Evolutionary conservation across 2,797 vertebrate species (phyloP), one percentile per base, ranked within the genome.

Genomic region (Rhincodon typus): DNA sequence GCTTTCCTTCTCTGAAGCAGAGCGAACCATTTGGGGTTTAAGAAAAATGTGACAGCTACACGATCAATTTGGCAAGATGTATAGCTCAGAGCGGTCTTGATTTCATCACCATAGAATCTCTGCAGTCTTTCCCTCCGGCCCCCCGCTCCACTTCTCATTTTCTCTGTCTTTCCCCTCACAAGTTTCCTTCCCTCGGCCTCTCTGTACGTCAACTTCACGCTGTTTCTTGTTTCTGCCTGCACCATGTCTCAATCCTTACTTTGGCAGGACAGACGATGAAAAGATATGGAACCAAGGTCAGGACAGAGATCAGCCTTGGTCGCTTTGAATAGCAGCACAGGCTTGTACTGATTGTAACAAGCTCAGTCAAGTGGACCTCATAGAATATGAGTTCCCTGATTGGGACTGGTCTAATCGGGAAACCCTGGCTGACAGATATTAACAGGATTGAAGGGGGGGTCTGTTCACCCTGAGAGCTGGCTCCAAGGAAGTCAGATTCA

Each of bases 111-210:
- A 50, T 50, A 50, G 4, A 50, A 50, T 3, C 46, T 50, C 46
- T 50, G 46, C 46, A 50, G 46, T 12, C 57, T 62, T 62, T 62
- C 57, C 57, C 57, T 62, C 57, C 57, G 46, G 3, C 46, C 46
- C 46, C 46, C 96, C 96, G 96, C 96, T 97, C 97, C 97, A 97
- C 90, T 96, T 90, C 96, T 96, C 96, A 96, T 77, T 53, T 96
- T 88, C 42, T 79, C 72, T 46, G 21, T 57, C 57, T n/a, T n/a
- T 62, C 62, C 38, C 30, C 25, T 84, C 84, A 50, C 19, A 94
- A 7, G 4, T 77, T 77, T 96, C 95, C 96, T 94, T 93, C 96
- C 30, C 87, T 95, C 96, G 74, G 53, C 90, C 86, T 50, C 95
- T 53, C 46, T 42, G 62, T 50, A 62, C 27, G 15, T 53, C 79